Evolutionary conservation across 2,113 vertebrate genomes (phyloP), one percentile per base, ranked within the genome.

Genomic region (Nematolebias whitei): DNA sequence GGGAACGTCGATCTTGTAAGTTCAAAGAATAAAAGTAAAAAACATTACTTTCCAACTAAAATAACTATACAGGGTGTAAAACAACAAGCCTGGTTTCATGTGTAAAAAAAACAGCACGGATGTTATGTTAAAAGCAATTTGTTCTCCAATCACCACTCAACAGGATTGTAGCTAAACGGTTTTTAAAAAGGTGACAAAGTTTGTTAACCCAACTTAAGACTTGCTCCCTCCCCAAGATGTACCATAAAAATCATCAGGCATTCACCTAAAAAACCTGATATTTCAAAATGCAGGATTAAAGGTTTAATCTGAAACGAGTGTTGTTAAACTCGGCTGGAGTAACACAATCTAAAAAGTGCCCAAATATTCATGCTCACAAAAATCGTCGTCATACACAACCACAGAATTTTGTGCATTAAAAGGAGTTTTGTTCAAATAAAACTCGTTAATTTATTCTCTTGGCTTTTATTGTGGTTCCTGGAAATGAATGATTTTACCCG

Each of bases 81-180:
- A 40, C 40, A 73, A 68, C n/a, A 71, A 53, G 60, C 49, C 58
- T 59, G 62, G 22, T 38, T 68, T 38, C 79, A n/a, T 47, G 40
- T 84, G 63, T 89, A n/a, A n/a, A n/a, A 83, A 79, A 92, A 90
- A 83, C 59, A 48, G 10, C 41, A 66, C 58, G 44, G 71, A 81
- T 68, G 67, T 77, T 66, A 4, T 29, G 41, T 52, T 70, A 85
- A 85, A 71, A 63, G 63, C 84, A 90, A 90, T 35, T 35, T 78
- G 16, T 89, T 83, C 61, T 89, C 71, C 67, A 90, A 55, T 68
- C 38, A 19, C 73, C 20, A 12, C 20, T 86, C 71, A 85, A 83
- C 79, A 82, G 53, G 89, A 80, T 82, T 88, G 83, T 90, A 61
- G 83, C 87, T 89, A 91, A 88, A 90, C 58, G 80, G 63, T 89